Evolutionary conservation across 1,140 invertebrate genomes (phyloP), one percentile per base, ranked within the genome.

Genomic region (Zaprionus africanus): DNA sequence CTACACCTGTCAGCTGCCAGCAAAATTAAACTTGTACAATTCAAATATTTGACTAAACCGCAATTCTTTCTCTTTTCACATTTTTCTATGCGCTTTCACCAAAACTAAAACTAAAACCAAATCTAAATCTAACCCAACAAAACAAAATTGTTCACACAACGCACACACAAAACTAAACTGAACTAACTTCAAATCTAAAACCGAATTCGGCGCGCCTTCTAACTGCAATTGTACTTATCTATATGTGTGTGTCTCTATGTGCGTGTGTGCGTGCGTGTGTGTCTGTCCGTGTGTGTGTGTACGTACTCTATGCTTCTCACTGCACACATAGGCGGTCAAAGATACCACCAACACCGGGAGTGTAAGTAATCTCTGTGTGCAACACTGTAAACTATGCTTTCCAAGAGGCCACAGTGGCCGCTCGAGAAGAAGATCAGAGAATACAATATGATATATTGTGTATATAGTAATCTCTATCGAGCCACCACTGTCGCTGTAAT

Each of bases 241-340:
- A 66, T 81, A 46, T 76, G 61, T 82, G 54, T 80, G 57, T 70
- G 70, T 75, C 76, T 61, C 74, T 82, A 73, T 75, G 68, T 70
- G 75, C 78, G 59, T 56, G 22, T 80, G 65, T 81, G 53, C 73
- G 31, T 81, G 62, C 75, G 64, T 85, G 58, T 70, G 60, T 38
- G 60, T 70, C 31, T 38, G 76, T 79, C 43, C 49, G n/a, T 81
- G 61, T 74, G 53, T 85, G 69, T 81, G 68, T 85, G 38, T 63
- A 38, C 59, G 60, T 38, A 54, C 62, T 31, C 26, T 69, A 72
- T 74, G 65, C 84, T 87, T 87, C 76, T 75, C 83, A 83, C 81
- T 82, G 80, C 87, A 70, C 86, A 86, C 86, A 83, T 80, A 93
- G 93, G 91, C 93, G 86, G 93, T 93, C 78, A 93, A 93, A 93